These are phyloP conservation scores for Pseudorectes ferrugineus DNA, from an alignment of 2,113 vertebrate species.

Conservation along the genomic window DNA sequence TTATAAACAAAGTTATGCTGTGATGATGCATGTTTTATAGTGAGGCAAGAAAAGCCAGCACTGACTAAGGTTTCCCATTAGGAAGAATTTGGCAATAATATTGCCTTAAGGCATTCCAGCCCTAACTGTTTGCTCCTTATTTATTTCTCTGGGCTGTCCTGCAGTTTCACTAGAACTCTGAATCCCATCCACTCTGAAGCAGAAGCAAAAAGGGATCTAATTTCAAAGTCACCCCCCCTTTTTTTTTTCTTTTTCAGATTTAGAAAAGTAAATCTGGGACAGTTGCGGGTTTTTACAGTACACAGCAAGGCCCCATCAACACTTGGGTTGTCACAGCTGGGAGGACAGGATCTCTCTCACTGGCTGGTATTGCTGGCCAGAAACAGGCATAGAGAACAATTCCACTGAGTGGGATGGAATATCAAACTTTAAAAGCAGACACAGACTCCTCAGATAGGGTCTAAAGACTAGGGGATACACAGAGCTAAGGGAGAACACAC, in stretches of 20 bases:
- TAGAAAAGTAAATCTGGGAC: not conserved
- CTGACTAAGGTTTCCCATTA: not conserved
- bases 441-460: not conserved
- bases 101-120: not conserved
- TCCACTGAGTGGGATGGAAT: not conserved
- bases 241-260: not conserved
- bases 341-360: not conserved
- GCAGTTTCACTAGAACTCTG: not conserved
- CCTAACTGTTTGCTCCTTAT: not conserved
- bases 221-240: not conserved
- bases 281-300: not conserved
- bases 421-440: not conserved
- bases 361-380: not conserved
- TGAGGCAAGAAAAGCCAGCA: not conserved
- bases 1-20: not conserved
- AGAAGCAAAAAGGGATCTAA: not conserved
- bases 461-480: not conserved
- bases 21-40: not conserved
- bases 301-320: not conserved
- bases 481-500: not conserved
- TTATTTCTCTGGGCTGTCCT: not conserved
- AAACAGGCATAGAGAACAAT: not conserved
- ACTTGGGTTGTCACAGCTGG: not conserved
- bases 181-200: not conserved
- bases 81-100: conserved; percentile 5